These are phyloP conservation scores for Saxidomus purpurata DNA, from an alignment of 1,140 invertebrate species.

Conservation along the genomic window DNA sequence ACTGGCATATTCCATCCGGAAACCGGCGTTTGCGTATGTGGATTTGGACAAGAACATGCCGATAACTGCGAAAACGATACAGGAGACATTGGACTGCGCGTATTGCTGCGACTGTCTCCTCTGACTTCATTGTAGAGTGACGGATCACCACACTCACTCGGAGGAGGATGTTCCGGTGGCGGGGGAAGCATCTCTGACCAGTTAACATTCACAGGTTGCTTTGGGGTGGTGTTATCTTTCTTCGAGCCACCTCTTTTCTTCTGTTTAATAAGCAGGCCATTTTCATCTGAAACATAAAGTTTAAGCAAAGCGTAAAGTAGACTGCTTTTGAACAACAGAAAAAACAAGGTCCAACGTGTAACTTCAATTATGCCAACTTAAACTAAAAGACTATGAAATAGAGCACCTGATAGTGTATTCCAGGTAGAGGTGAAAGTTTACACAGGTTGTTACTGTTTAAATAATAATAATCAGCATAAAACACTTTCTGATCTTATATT, in stretches of 20 bases:
- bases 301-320: no score
- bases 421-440: no score
- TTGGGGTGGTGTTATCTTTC: conserved; percentile 65
- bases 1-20: conserved; percentile 75
- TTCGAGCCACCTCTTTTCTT: conserved; percentile 83
- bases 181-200: conserved; percentile 92
- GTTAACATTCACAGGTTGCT: conserved; percentile 88
- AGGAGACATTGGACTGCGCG: conserved; percentile 79
- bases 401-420: no score
- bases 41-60: conserved; percentile 82
- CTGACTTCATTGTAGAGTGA: conserved; percentile 49
- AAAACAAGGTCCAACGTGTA: no score
- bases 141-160: conserved; percentile 85
- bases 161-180: conserved; percentile 93
- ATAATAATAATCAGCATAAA: no score
- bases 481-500: no score
- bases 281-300: conserved; percentile 82
- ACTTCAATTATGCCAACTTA: no score
- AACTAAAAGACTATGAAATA: no score
- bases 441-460: no score
- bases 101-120: conserved; percentile 77
- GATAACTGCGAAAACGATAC: conserved; percentile 81
- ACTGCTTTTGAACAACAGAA: no score
- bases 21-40: conserved; percentile 74
- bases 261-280: conserved; percentile 83